Evolutionary conservation across 1,140 invertebrate species (phyloP).

Genomic region (Eriocheir sinensis): DNA sequence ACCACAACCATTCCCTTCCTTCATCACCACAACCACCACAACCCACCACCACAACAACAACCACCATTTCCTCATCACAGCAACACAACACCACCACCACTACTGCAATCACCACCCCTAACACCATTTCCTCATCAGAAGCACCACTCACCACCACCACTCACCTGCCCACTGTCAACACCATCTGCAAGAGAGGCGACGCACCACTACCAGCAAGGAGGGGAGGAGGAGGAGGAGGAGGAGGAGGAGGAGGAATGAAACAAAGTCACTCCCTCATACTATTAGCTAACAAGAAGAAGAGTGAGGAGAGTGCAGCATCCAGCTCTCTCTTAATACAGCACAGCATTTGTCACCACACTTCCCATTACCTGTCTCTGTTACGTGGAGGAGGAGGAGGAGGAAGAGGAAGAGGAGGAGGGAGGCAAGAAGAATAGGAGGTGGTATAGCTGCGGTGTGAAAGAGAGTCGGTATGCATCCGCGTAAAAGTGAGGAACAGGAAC

Average conservation of each 20-base stretch:
- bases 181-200: too few species aligned
- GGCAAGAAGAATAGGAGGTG: background rate
- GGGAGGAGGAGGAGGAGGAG: constrained; percentile 50
- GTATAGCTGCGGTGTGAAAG: too few species aligned
- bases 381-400: background rate
- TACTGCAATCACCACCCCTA: background rate
- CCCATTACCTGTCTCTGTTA: background rate
- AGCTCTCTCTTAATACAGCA: background rate
- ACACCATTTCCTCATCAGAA: background rate
- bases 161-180: background rate
- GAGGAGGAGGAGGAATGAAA: background rate
- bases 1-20: too few species aligned
- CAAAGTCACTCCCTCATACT: background rate
- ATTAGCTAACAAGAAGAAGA: background rate
- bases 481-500: too few species aligned
- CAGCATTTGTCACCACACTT: background rate
- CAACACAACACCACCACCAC: too few species aligned
- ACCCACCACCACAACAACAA: too few species aligned
- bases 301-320: background rate
- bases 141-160: background rate
- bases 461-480: too few species aligned
- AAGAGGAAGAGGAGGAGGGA: constrained; percentile 22
- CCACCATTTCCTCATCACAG: too few species aligned
- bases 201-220: too few species aligned
- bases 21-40: too few species aligned